A percentile compares a stretch with the other conserved stretches of the same genome.
phyloP scores from a whole-genome alignment of 2,113 vertebrate genomes.

The Euleptes europaea region DNA sequence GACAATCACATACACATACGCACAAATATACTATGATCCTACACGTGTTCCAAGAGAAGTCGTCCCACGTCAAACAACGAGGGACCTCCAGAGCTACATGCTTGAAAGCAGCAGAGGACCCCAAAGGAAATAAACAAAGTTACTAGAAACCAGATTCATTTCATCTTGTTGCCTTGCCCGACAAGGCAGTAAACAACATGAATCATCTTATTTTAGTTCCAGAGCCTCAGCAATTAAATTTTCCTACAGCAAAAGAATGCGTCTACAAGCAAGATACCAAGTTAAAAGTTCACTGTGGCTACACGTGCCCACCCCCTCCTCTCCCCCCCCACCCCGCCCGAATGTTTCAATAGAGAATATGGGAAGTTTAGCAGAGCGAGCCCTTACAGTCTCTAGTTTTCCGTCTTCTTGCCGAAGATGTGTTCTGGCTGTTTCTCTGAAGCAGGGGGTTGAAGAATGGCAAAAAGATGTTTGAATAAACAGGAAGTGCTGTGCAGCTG shows the following conservation, averaged over 20 bases:
- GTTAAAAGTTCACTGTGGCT: slow-evolving; percentile 70
- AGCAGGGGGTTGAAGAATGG: slow-evolving; percentile 83
- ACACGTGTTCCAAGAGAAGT: neutral
- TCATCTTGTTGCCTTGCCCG: slow-evolving; percentile 27
- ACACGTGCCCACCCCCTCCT: slow-evolving; percentile 1
- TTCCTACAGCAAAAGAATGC: slow-evolving; percentile 48
- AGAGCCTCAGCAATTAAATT: slow-evolving; percentile 41
- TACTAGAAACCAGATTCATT: slow-evolving; percentile 6
- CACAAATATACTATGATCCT: neutral
- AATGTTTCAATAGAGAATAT: slow-evolving; percentile 73
- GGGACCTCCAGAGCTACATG: neutral
- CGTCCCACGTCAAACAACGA: neutral
- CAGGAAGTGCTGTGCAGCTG: slow-evolving; percentile 91
- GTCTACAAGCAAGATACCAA: slow-evolving; percentile 33
- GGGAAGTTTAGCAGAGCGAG: slow-evolving; percentile 75
- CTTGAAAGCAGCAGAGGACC: slow-evolving; percentile 11
- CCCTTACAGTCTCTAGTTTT: slow-evolving; percentile 77
- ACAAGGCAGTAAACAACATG: slow-evolving; percentile 59
- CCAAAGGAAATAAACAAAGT: neutral
- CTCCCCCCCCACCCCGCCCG: slow-evolving; percentile 33
- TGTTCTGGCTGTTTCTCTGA: slow-evolving; percentile 84
- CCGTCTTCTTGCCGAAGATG: slow-evolving; percentile 77
- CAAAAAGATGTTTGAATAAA: slow-evolving; percentile 95
- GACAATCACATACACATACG: slow-evolving; percentile 19
- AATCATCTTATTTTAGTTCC: slow-evolving; percentile 54